phyloP scores from a whole-genome alignment of 2,113 vertebrate species.

The Lutjanus erythropterus region DNA sequence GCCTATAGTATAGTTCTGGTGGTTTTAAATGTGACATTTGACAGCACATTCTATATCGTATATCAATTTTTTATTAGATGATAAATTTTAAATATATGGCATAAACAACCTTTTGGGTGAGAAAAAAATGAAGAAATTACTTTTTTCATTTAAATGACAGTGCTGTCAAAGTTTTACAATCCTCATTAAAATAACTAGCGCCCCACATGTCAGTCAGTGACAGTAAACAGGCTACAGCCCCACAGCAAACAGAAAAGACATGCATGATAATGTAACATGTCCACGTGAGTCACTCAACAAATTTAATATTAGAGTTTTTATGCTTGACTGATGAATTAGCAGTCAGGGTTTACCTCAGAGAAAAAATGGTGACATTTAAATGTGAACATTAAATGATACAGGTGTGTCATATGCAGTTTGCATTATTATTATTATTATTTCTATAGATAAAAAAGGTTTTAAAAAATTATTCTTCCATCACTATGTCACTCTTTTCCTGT shows the following conservation, averaged over 20 bases:
- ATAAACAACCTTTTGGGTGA: background rate
- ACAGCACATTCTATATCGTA: background rate
- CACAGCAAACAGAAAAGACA: background rate
- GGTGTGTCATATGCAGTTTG: slow-evolving; percentile 25
- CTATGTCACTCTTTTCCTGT: background rate
- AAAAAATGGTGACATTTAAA: slow-evolving; percentile 42
- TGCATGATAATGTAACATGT: slow-evolving; percentile 18
- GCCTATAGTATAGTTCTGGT: background rate
- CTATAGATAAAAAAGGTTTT: slow-evolving; percentile 47
- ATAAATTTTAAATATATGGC: background rate
- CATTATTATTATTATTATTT: slow-evolving; percentile 59
- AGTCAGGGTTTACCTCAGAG: background rate
- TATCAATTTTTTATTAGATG: background rate
- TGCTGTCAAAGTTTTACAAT: background rate
- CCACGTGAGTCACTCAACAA: background rate
- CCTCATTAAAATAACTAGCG: slow-evolving; percentile 12
- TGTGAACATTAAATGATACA: slow-evolving; percentile 51
- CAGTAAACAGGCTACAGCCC: slow-evolving; percentile 2
- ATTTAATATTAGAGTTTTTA: background rate
- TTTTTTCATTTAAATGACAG: slow-evolving; percentile 6
- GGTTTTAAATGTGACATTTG: slow-evolving; percentile 14
- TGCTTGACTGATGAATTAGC: background rate
- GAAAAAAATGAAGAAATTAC: background rate
- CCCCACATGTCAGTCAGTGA: background rate
- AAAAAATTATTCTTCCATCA: slow-evolving; percentile 35